Evolutionary conservation across 2,888 invertebrate genomes (phyloP).

Genomic region (Eucera pruinosa): DNA sequence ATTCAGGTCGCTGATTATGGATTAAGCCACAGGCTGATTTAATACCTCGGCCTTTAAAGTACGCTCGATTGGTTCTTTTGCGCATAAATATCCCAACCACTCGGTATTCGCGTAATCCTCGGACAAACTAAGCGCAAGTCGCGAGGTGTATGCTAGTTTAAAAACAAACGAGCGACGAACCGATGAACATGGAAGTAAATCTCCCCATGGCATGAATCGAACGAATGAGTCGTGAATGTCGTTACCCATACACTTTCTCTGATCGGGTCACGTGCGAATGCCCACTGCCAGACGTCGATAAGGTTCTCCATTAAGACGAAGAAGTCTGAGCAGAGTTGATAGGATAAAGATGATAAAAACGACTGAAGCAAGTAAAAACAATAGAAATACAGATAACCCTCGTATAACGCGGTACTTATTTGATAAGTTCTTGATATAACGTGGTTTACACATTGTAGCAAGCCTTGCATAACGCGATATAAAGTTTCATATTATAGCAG

Average conservation of each 20-base stretch:
- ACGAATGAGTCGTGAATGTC: constrained; percentile 47
- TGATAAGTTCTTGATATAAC: too few species aligned
- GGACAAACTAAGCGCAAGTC: too few species aligned
- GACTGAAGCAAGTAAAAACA: too few species aligned
- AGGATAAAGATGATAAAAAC: too few species aligned
- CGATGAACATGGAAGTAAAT: constrained; percentile 41
- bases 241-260: constrained; percentile 65
- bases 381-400: too few species aligned
- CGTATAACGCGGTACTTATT: too few species aligned
- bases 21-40: constrained; percentile 40
- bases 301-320: constrained; percentile 20
- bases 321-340: background rate
- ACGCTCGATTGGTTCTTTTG: constrained; percentile 10
- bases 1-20: constrained; percentile 32
- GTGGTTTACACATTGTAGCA: too few species aligned
- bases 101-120: too few species aligned
- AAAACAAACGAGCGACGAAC: constrained; percentile 51
- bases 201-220: constrained; percentile 35
- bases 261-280: constrained; percentile 59
- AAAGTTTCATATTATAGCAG: too few species aligned
- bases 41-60: constrained; percentile 36
- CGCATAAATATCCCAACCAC: too few species aligned
- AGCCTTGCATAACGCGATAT: too few species aligned
- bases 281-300: constrained; percentile 34
- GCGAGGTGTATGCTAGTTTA: constrained; percentile 8